Conservation (phyloP, 2,888 invertebrate species). For the Lordiphosa andalusiaca region DNA sequence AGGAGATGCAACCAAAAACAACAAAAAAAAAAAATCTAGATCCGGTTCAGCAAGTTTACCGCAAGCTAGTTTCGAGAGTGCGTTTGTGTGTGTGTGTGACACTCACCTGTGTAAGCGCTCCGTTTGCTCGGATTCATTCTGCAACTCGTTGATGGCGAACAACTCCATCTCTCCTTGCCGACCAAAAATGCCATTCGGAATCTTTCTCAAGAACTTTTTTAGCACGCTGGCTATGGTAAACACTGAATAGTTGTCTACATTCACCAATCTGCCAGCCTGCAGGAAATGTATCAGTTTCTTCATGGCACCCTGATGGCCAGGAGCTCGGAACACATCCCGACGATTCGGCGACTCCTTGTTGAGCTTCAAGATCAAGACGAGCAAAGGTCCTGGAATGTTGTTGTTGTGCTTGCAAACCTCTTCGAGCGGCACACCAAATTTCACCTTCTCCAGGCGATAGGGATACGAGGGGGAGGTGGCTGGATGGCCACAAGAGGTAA, state of each 20-base stretch:
- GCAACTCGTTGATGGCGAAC: slow-evolving; percentile 92
- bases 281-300: slow-evolving; percentile 95
- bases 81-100: slow-evolving; percentile 6
- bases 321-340: slow-evolving; percentile 96
- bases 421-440: slow-evolving; percentile 94
- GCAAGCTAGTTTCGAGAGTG: slow-evolving; percentile 61
- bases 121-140: slow-evolving; percentile 91
- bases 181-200: slow-evolving; percentile 98
- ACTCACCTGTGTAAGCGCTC: slow-evolving; percentile 94
- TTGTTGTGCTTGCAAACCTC: slow-evolving; percentile 97
- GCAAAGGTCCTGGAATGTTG: slow-evolving; percentile 95
- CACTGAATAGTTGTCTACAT: slow-evolving; percentile 96
- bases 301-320: slow-evolving; percentile 96
- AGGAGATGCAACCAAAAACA: slow-evolving; percentile 57
- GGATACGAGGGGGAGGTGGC: slow-evolving; percentile 87
- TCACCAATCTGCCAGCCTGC: slow-evolving; percentile 92
- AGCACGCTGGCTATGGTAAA: slow-evolving; percentile 99
- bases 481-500: slow-evolving; percentile 94
- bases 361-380: slow-evolving; percentile 94
- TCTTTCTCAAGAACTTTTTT: slow-evolving; percentile 97
- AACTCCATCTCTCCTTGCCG: slow-evolving; percentile 93
- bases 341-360: slow-evolving; percentile 96
- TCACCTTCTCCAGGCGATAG: slow-evolving; percentile 93
- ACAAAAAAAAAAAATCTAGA: slow-evolving; percentile 47
- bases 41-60: slow-evolving; percentile 74